Conservation (phyloP, 2,113 vertebrate genomes). For the Triplophysa dalaica region DNA sequence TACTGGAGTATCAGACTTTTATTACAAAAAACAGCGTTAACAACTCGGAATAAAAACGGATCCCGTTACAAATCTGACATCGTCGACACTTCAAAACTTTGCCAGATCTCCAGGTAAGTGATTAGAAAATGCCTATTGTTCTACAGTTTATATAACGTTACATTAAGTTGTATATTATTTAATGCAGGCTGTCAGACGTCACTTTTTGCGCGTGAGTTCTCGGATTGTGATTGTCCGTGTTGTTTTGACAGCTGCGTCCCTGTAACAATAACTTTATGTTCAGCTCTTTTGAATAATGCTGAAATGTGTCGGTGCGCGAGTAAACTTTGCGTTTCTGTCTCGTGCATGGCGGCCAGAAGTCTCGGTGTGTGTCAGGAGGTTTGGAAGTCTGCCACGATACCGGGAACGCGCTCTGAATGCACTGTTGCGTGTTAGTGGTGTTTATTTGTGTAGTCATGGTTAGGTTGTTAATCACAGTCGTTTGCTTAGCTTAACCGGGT, state of each 20-base stretch:
- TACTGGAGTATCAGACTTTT: neutral
- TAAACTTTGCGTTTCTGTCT: constrained; percentile 9
- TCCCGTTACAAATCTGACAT: neutral
- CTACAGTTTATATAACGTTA: neutral
- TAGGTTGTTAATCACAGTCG: neutral
- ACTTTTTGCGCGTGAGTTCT: neutral
- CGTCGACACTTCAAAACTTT: constrained; percentile 53
- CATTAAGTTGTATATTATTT: neutral
- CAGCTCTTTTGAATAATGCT: neutral
- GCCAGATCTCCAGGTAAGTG: constrained; percentile 67
- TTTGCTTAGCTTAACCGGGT: neutral
- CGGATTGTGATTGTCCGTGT: neutral
- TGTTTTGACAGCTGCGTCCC: neutral
- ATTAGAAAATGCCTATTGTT: neutral
- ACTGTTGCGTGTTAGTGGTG: constrained; percentile 50
- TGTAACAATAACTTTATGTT: neutral
- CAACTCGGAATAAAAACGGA: neutral
- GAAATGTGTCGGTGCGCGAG: neutral
- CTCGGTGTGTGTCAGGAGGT: constrained; percentile 50
- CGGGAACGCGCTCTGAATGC: constrained; percentile 22
- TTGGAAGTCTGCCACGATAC: constrained; percentile 62
- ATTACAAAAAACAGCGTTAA: neutral
- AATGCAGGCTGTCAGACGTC: neutral
- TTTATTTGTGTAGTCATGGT: constrained; percentile 9
- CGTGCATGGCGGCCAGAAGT: constrained; percentile 69